Percentiles rank a stretch among this genome's conserved stretches.
Conservation (phyloP, 1,140 invertebrate genomes). For the Brachionus rubens region DNA sequence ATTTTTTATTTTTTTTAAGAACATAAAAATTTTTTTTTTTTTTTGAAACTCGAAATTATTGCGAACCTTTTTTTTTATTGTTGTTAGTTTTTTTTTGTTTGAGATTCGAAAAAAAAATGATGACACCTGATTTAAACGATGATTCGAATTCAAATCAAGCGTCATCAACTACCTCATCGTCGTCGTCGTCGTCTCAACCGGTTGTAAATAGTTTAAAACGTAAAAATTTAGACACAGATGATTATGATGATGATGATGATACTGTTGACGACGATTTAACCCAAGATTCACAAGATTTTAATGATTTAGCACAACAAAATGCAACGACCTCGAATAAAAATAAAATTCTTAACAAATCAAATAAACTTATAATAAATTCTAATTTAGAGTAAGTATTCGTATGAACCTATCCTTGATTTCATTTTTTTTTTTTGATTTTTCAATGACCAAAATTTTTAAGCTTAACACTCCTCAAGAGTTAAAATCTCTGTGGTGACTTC, state of each 20-base stretch:
- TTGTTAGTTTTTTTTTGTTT: conserved; percentile 11
- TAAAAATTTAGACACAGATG: conserved; percentile 21
- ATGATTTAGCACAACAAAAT: neutral
- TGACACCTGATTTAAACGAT: conserved; percentile 33
- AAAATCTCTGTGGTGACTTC: no score
- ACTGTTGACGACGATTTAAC: neutral
- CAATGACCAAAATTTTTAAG: no score
- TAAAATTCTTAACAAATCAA: no score
- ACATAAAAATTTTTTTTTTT: conserved; percentile 3
- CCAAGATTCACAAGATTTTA: neutral
- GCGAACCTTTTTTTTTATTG: conserved; percentile 1
- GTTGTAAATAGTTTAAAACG: conserved; percentile 27
- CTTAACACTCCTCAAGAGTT: no score
- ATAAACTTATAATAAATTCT: no score
- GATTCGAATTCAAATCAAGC: conserved; percentile 25
- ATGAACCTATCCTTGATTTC: neutral
- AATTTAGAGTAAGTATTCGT: no score
- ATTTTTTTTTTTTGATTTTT: no score
- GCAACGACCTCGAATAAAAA: neutral
- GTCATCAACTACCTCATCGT: neutral
- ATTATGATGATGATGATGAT: neutral
- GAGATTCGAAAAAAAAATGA: conserved; percentile 7
- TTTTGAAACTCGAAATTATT: neutral
- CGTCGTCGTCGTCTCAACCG: neutral
- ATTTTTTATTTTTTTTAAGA: conserved; percentile 11